phyloP scores from a whole-genome alignment of 1,140 invertebrate genomes.

The Solenopsis invicta region DNA sequence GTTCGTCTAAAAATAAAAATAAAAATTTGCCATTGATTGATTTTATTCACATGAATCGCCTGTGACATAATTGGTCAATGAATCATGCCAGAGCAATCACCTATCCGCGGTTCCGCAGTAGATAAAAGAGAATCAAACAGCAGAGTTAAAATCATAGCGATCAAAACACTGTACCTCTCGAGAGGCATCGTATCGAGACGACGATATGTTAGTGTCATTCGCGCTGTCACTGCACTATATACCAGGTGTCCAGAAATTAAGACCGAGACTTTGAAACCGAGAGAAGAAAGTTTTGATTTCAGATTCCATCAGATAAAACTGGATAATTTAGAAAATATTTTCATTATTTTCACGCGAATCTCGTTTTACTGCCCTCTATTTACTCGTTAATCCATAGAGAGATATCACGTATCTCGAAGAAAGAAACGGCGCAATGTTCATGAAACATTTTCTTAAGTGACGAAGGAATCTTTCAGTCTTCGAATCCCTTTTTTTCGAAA shows the following conservation, averaged over 20 bases:
- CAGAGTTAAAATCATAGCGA: conserved; percentile 25
- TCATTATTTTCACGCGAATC: neutral
- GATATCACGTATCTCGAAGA: neutral
- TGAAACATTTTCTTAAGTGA: neutral
- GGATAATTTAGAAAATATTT: neutral
- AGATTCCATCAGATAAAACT: neutral
- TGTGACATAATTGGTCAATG: conserved; percentile 14
- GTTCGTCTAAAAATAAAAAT: neutral
- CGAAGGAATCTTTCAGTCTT: neutral
- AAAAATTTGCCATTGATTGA: neutral
- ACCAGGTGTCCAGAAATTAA: conserved; percentile 22
- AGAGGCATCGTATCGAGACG: conserved; percentile 18
- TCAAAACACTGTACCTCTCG: conserved; percentile 39
- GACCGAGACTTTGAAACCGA: neutral
- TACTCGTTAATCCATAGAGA: neutral
- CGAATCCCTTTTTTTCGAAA: too few species aligned
- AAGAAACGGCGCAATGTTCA: neutral
- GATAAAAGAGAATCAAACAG: conserved; percentile 4
- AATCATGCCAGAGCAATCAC: conserved; percentile 6
- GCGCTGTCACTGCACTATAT: conserved; percentile 28
- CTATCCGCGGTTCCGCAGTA: conserved; percentile 10
- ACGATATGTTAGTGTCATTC: conserved; percentile 39
- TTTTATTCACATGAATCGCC: neutral
- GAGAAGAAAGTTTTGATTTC: neutral
- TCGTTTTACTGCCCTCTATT: neutral